Base-by-base conservation (phyloP, 2,113 vertebrate genomes). In the Plotosus lineatus region DNA sequence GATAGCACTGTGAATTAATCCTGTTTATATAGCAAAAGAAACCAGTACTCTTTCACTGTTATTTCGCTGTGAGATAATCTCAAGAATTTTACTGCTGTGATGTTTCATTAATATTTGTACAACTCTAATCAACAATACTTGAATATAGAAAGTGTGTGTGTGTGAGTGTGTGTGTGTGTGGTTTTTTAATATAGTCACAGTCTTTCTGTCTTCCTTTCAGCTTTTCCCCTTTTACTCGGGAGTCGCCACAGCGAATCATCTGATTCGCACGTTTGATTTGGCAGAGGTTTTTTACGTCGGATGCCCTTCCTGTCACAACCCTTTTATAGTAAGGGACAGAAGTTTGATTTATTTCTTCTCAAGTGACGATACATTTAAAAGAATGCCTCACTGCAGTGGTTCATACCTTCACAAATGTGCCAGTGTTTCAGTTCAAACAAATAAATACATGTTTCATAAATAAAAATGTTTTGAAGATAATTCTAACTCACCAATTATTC, bases 51-150 rank as follows among this genome's bases (percentile, higher is more conserved):
- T 75, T 84, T 66, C 56, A 60, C 23, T 65, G n/a, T 63, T 33
- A 6, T 60, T 55, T 63, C 28, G 42, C 42, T 66, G 55, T 74
- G 50, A 38, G 21, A 75, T 53, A 31, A 21, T 26, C 44, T 33
- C 28, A 79, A 76, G 19, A 17, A 63, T 21, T 77, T 3, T 46
- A 26, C 63, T 68, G 69, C 40, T 48, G 55, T 40, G 44, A 21
- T 1, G 7, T 68, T 4, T 58, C 9, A 23, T 65, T 53, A 48
- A 79, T 68, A 28, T 42, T 69, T 83, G 71, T 56, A 46, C 33
- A 74, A 65, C 69, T 56, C 36, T 44, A 69, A 55, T 14, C 33
- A 71, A 65, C 38, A 11, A 17, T 61, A 73, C 38, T 75, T 79
- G 56, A 66, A 79, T 68, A 58, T 33, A 73, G 11, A 4, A 14